These are phyloP conservation scores for Mastomys coucha DNA, from an alignment of 2,113 vertebrate species.

Conservation along the genomic window DNA sequence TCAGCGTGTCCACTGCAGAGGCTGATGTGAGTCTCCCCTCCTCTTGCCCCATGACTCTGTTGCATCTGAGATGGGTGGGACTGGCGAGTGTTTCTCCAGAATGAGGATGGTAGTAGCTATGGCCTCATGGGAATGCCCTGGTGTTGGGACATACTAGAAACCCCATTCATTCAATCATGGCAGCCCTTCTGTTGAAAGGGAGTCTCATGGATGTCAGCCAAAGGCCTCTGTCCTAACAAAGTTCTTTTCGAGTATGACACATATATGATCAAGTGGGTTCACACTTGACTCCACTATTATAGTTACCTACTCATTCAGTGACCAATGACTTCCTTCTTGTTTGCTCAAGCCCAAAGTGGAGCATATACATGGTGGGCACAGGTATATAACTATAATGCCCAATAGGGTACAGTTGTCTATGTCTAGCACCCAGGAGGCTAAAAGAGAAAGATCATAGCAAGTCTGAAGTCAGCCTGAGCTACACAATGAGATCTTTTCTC, in stretches of 20 bases:
- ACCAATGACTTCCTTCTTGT: neutral
- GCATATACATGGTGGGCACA: neutral
- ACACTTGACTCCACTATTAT: too few species aligned
- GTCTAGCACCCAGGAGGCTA: neutral
- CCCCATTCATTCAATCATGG: too few species aligned
- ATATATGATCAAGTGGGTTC: neutral
- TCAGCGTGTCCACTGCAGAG: neutral
- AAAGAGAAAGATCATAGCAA: neutral
- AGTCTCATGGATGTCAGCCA: rapidly evolving
- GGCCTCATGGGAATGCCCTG: neutral
- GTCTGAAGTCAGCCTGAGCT: neutral
- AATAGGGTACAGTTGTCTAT: neutral
- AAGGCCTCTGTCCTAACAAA: neutral
- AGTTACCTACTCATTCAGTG: rapidly evolving
- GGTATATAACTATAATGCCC: too few species aligned
- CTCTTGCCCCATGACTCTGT: too few species aligned
- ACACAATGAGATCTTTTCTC: neutral
- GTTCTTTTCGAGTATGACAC: too few species aligned
- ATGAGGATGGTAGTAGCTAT: too few species aligned
- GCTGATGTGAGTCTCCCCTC: neutral
- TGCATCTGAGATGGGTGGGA: too few species aligned
- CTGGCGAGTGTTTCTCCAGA: too few species aligned
- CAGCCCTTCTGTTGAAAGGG: neutral
- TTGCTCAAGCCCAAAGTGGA: neutral
- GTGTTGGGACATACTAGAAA: too few species aligned